Evolutionary conservation across 2,797 vertebrate species (phyloP).

Genomic region (Melanotaenia nigrans): DNA sequence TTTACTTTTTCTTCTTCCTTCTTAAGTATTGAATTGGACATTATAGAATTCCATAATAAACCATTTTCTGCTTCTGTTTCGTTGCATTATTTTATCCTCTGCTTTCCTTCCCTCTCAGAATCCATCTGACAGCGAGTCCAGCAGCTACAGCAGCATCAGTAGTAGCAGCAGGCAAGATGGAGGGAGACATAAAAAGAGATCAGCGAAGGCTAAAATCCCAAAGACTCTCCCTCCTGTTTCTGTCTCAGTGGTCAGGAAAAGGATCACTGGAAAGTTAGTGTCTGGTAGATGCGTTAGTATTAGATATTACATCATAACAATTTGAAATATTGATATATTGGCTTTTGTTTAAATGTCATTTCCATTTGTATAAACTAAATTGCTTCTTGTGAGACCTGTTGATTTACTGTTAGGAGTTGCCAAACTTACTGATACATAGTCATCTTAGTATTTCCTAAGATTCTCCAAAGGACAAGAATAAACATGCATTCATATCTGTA

Average conservation of each 20-base stretch:
- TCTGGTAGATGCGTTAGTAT: neutral
- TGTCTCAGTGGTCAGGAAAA: slow-evolving; percentile 87
- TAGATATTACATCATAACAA: neutral
- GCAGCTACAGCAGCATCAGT: slow-evolving; percentile 46
- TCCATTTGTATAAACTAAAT: neutral
- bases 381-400: neutral
- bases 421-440: neutral
- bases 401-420: neutral
- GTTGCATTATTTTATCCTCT: slow-evolving; percentile 2
- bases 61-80: neutral
- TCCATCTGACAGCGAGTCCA: slow-evolving; percentile 73
- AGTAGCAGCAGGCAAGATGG: slow-evolving; percentile 32
- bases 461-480: neutral
- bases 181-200: slow-evolving; percentile 72
- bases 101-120: slow-evolving; percentile 55
- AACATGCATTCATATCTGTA: neutral
- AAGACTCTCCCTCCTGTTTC: slow-evolving; percentile 82
- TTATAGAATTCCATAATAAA: neutral
- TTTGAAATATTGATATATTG: neutral
- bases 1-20: neutral
- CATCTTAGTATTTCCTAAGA: neutral
- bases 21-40: neutral
- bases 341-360: neutral
- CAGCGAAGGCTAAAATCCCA: slow-evolving; percentile 68
- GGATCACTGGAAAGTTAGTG: slow-evolving; percentile 86